These are phyloP conservation scores for Hydriomena furcata DNA, from an alignment of 2,888 invertebrate species.

Conservation along the genomic window DNA sequence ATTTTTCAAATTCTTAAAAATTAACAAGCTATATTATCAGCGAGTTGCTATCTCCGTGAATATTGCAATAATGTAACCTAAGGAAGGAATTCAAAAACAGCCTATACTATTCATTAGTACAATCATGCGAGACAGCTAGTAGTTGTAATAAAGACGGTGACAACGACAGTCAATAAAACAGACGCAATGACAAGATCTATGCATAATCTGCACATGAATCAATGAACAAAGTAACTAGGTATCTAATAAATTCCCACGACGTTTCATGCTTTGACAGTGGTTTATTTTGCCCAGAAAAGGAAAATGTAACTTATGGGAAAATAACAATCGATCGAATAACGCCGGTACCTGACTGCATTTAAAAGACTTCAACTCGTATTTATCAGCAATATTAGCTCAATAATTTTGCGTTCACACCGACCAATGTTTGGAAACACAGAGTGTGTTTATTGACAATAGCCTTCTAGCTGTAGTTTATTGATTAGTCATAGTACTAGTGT, in stretches of 20 bases:
- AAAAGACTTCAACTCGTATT: slow-evolving; percentile 6
- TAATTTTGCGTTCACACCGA: slow-evolving; percentile 7
- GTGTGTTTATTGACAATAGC: slow-evolving; percentile 18
- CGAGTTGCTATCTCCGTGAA: too few species aligned
- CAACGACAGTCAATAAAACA: too few species aligned
- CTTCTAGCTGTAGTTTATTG: slow-evolving; percentile 9
- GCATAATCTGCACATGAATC: too few species aligned
- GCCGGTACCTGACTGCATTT: background rate
- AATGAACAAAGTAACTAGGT: too few species aligned
- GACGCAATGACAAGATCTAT: too few species aligned
- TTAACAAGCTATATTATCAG: too few species aligned
- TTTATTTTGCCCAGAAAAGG: slow-evolving; percentile 1
- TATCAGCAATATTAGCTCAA: slow-evolving; percentile 13
- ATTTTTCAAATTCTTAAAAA: too few species aligned
- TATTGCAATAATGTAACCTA: too few species aligned
- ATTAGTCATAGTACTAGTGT: slow-evolving; percentile 14
- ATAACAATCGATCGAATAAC: background rate
- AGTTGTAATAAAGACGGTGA: too few species aligned
- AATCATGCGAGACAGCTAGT: too few species aligned
- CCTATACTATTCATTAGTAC: too few species aligned
- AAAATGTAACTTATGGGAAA: slow-evolving; percentile 5
- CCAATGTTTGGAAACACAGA: slow-evolving; percentile 19
- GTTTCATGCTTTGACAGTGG: background rate
- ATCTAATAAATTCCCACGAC: background rate
- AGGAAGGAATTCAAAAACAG: too few species aligned